Evolutionary conservation across 2,113 vertebrate species (phyloP).

Genomic region (Eonycteris spelaea): DNA sequence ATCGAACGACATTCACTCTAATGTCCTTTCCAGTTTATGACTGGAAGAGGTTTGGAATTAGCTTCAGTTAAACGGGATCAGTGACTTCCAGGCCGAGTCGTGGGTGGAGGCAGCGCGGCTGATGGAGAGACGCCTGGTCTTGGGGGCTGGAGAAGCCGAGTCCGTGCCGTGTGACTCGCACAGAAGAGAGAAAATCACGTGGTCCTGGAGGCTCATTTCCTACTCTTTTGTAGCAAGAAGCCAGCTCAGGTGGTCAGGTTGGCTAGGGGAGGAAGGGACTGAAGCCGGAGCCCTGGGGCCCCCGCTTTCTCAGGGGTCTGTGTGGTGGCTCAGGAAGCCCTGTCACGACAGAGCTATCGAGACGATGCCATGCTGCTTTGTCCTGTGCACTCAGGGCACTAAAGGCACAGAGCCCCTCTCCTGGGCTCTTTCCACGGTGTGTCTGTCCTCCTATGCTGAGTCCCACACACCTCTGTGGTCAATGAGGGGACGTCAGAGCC

Average conservation of each 20-base stretch:
- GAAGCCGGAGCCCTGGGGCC: not conserved
- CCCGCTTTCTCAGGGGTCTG: not conserved
- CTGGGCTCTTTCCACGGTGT: not conserved
- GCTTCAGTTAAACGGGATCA: not conserved
- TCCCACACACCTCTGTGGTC: fast-evolving
- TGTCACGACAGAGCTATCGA: not conserved
- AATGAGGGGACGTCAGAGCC: not conserved
- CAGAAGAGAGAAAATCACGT: not conserved
- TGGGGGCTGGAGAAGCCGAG: not conserved
- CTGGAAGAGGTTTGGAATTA: not conserved
- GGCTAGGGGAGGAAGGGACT: not conserved
- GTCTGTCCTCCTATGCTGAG: not conserved
- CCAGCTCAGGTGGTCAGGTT: not conserved
- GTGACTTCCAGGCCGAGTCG: not conserved
- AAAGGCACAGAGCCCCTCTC: not conserved
- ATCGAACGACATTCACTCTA: not conserved
- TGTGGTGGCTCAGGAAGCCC: not conserved
- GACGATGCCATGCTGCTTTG: not conserved
- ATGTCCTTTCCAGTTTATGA: not conserved
- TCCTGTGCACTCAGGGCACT: too few relatives aligned
- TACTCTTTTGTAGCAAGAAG: not conserved
- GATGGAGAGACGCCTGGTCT: not conserved
- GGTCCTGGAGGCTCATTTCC: not conserved
- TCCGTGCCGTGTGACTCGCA: not conserved
- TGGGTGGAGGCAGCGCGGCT: not conserved